Evolutionary conservation across 2,113 vertebrate genomes (phyloP), one percentile per base, ranked within the genome.

Genomic region (Catharus minimus): DNA sequence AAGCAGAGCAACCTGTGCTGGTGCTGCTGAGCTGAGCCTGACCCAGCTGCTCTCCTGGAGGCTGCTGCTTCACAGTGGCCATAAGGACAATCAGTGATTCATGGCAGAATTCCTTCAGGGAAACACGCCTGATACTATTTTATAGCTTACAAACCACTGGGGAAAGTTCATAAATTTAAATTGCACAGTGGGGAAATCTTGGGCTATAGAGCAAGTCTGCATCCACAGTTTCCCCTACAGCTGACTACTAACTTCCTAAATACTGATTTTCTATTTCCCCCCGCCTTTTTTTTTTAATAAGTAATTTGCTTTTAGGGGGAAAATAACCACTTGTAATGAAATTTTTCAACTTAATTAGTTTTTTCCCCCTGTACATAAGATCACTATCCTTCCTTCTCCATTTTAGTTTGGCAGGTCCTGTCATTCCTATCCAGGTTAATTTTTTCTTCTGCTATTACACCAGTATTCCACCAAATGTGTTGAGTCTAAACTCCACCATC

Each of bases 31-130:
- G 11, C 33, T 33, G n/a, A n/a, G 14, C 11, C 5, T 4, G 0
- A 5, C 15, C 12, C 43, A 18, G 11, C 0, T 36, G 8, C 46
- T 81, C 53, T 56, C 69, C 17, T 23, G 38, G 3, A 1, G 30
- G 23, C 27, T 61, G 62, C 7, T 17, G n/a, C 44, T 9, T n/a
- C 0, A 0, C 0, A 28, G n/a, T 4, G 28, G 14, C 32, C 82
- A 58, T 24, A 23, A 27, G 43, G 46, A n/a, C 3, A 28, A 58
- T 8, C 23, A 55, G 36, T 26, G 23, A 82, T 56, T 44, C 28
- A 23, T 2, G 13, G 55, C 20, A 82, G 20, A 73, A 47, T 60
- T 72, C 50, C 41, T 65, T 13, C 60, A 55, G 60, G 36, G 14
- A 69, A 80, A 61, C 17, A 9, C 7, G 3, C 11, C 39, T 50